These are phyloP conservation scores for Athalia rosae DNA, from an alignment of 2,888 invertebrate genomes.

Conservation along the genomic window DNA sequence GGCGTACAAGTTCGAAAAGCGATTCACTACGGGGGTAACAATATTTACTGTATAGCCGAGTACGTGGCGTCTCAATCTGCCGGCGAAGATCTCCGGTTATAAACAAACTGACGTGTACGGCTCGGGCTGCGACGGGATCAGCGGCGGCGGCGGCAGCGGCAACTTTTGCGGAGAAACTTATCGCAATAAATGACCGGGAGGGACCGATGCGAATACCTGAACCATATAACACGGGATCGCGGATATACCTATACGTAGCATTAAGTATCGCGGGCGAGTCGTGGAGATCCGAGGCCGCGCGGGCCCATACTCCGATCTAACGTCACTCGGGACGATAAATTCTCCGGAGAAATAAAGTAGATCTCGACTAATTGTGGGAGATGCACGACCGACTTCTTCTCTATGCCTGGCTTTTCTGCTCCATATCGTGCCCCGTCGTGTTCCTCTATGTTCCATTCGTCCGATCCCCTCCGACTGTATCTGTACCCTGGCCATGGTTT, in stretches of 20 bases:
- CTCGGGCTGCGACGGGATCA: constrained; percentile 17
- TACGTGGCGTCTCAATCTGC: constrained; percentile 65
- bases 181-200: constrained; percentile 36
- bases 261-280: background rate
- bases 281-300: constrained; percentile 42
- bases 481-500: constrained; percentile 11
- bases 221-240: constrained; percentile 47
- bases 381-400: constrained; percentile 70
- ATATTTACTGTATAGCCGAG: constrained; percentile 44
- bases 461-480: constrained; percentile 15
- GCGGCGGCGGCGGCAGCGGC: background rate
- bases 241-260: constrained; percentile 36
- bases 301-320: constrained; percentile 38
- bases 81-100: constrained; percentile 59
- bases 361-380: constrained; percentile 73
- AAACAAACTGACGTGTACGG: constrained; percentile 60
- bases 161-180: constrained; percentile 24
- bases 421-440: constrained; percentile 6
- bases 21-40: background rate
- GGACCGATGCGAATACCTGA: constrained; percentile 44
- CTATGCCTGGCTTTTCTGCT: constrained; percentile 8
- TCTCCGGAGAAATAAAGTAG: constrained; percentile 69
- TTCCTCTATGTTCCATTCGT: constrained; percentile 1
- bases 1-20: constrained; percentile 6
- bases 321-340: constrained; percentile 69